phyloP scores from a whole-genome alignment of 1,140 invertebrate species.

The Drosophila bocki region DNA sequence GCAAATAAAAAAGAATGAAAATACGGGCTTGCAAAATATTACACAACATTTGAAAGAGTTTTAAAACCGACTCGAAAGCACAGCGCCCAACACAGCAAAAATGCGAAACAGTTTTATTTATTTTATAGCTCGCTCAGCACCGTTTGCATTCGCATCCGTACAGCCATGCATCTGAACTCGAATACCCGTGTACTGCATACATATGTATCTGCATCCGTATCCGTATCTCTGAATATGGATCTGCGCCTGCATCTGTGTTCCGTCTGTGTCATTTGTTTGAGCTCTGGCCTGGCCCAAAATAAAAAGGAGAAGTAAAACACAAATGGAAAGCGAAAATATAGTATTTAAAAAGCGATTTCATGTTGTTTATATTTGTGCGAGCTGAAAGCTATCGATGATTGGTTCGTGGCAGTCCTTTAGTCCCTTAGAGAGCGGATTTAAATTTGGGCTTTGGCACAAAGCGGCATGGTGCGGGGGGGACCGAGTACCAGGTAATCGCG shows the following conservation, averaged over 20 bases:
- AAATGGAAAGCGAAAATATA: conserved; percentile 46
- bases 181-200: conserved; percentile 10
- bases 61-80: conserved; percentile 54
- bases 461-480: background rate
- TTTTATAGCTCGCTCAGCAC: conserved; percentile 37
- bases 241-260: conserved; percentile 22
- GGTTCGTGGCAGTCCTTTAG: conserved; percentile 3
- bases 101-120: conserved; percentile 59
- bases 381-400: conserved; percentile 42
- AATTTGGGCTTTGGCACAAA: background rate
- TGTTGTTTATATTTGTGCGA: conserved; percentile 49
- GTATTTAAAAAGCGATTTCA: conserved; percentile 59
- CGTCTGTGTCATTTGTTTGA: conserved; percentile 49
- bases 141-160: conserved; percentile 25
- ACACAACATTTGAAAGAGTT: conserved; percentile 61
- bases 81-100: conserved; percentile 41
- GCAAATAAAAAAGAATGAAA: conserved; percentile 21
- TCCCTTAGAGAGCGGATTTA: conserved; percentile 15
- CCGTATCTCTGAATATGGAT: conserved; percentile 39
- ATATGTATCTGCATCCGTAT: conserved; percentile 23
- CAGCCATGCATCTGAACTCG: conserved; percentile 6
- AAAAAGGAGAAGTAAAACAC: background rate
- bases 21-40: conserved; percentile 70
- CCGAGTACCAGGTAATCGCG: conserved; percentile 29
- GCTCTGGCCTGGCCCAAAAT: conserved; percentile 6